phyloP scores from a whole-genome alignment of 2,888 invertebrate species.

The Balanococcus diminutus region DNA sequence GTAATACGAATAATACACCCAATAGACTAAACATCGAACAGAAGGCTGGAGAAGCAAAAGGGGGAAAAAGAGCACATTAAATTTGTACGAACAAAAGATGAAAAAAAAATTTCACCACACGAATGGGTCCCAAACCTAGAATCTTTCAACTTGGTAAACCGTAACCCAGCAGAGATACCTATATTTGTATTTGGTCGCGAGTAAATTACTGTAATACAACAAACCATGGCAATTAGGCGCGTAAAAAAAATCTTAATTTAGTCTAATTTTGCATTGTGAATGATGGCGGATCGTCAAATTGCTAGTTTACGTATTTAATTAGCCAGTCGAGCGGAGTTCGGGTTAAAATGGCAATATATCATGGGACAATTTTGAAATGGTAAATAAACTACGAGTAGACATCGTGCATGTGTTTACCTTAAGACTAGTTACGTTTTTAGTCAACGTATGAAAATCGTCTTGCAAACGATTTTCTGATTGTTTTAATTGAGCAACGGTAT shows the following conservation, averaged over 20 bases:
- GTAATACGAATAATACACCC: neutral
- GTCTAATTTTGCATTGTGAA: neutral
- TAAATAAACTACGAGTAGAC: neutral
- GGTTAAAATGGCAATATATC: neutral
- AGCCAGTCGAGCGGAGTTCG: neutral
- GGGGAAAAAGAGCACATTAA: neutral
- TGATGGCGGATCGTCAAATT: neutral
- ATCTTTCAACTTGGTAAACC: neutral
- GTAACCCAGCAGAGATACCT: neutral
- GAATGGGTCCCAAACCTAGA: neutral
- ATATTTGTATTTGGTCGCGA: neutral
- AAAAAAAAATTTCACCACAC: neutral
- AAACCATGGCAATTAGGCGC: conserved; percentile 11
- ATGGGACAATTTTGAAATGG: neutral
- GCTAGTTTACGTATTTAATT: neutral
- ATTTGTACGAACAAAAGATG: neutral
- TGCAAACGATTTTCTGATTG: conserved; percentile 41
- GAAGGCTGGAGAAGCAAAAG: neutral
- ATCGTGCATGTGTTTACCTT: neutral
- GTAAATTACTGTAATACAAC: neutral
- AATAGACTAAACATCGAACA: neutral
- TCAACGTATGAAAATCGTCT: conserved; percentile 5
- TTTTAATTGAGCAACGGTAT: conserved; percentile 26
- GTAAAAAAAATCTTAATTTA: neutral
- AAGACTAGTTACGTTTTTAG: conserved; percentile 45